Conservation (phyloP, 2,113 vertebrate genomes). For the Actinemys pallida region DNA sequence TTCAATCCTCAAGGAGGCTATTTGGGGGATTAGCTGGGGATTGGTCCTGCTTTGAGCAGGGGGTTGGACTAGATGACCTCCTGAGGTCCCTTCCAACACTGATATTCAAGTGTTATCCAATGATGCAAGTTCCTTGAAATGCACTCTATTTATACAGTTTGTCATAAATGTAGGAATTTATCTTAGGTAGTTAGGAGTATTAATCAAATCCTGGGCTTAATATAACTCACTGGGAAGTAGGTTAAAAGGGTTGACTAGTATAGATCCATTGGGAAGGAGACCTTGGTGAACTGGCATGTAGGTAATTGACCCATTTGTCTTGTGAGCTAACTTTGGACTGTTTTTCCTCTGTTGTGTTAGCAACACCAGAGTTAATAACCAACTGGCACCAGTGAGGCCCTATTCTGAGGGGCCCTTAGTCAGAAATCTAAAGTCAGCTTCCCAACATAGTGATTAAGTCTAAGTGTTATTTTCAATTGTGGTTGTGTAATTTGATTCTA, state of each 20-base stretch:
- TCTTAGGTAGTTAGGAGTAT: background rate
- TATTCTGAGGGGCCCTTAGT: background rate
- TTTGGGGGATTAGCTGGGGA: too few species aligned
- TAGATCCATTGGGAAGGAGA: background rate
- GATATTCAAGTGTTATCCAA: too few species aligned
- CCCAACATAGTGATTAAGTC: background rate
- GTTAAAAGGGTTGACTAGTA: background rate
- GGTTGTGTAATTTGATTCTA: background rate
- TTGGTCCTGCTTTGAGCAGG: too few species aligned
- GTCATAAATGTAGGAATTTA: background rate
- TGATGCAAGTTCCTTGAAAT: background rate
- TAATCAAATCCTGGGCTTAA: background rate
- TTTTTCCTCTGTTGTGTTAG: background rate
- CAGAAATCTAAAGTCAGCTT: background rate
- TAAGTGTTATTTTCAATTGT: background rate
- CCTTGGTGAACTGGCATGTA: background rate
- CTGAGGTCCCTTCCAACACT: too few species aligned
- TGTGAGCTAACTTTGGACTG: background rate
- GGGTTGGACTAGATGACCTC: too few species aligned
- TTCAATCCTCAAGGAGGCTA: too few species aligned
- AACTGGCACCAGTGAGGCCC: background rate
- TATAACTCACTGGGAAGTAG: background rate
- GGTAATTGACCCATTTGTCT: background rate
- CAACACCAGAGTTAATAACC: background rate
- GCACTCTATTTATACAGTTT: background rate